Conservation (phyloP, 2,888 invertebrate species). For the Melipona beecheii region DNA sequence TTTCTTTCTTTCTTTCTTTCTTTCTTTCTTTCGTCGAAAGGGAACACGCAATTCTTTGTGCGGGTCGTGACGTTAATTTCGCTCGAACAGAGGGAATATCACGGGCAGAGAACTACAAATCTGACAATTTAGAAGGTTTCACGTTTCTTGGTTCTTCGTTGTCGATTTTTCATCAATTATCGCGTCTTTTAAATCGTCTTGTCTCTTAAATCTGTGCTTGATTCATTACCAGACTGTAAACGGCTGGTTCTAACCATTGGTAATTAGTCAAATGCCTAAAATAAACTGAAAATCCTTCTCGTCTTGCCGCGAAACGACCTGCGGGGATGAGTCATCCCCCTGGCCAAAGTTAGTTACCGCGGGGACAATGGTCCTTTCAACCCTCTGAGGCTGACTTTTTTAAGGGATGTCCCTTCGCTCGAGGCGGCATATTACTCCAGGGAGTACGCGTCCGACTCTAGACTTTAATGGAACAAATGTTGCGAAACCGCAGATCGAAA, state of each 20-base stretch:
- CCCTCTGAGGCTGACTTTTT: constrained; percentile 71
- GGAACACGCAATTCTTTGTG: background rate
- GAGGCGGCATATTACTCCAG: constrained; percentile 67
- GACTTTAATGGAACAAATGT: constrained; percentile 80
- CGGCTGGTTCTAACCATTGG: too few species aligned
- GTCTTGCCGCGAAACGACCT: constrained; percentile 14
- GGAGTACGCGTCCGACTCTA: constrained; percentile 67
- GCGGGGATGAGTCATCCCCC: constrained; percentile 60
- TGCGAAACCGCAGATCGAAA: constrained; percentile 63
- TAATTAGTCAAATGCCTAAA: background rate
- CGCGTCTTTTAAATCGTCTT: background rate
- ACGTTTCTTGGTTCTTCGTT: background rate
- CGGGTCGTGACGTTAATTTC: background rate
- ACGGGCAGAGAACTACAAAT: background rate
- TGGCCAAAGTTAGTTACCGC: constrained; percentile 37
- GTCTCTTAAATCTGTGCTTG: background rate
- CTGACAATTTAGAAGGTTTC: background rate
- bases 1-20: too few species aligned
- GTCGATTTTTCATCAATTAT: background rate
- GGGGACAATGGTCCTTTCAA: constrained; percentile 43
- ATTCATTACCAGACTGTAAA: background rate
- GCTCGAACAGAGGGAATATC: background rate
- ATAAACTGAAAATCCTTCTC: background rate
- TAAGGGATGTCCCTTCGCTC: constrained; percentile 66
- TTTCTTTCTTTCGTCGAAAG: background rate